Percentiles rank a stretch among this genome's conserved stretches.
Evolutionary conservation across 2,113 vertebrate genomes (phyloP).

Genomic region (Tenrec ecaudatus): DNA sequence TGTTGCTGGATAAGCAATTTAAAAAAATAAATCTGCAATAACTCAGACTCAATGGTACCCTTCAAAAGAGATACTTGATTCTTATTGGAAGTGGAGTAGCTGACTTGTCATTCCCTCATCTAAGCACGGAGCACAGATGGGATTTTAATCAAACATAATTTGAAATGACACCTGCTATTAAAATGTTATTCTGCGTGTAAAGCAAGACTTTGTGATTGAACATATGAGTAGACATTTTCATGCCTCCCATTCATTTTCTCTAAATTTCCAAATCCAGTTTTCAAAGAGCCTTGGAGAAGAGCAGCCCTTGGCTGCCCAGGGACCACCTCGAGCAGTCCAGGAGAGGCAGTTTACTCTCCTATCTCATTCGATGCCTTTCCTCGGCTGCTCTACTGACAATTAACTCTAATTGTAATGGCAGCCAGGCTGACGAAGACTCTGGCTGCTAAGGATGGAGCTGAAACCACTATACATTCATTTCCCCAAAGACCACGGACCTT

Average conservation of each 20-base stretch:
- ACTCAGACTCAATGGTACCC: neutral
- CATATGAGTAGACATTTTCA: conserved; percentile 40
- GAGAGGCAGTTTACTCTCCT: conserved; percentile 40
- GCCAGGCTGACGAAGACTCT: conserved; percentile 58
- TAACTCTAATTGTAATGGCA: conserved; percentile 74
- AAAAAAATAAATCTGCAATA: conserved; percentile 58
- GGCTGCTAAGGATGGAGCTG: conserved; percentile 29
- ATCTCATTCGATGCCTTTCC: conserved; percentile 59
- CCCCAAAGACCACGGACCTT: conserved; percentile 68
- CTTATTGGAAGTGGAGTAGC: conserved; percentile 24
- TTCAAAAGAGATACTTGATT: conserved; percentile 42
- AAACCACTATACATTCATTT: conserved; percentile 69
- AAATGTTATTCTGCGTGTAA: conserved; percentile 58
- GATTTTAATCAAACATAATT: conserved; percentile 62
- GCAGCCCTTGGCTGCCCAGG: conserved; percentile 16
- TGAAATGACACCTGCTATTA: conserved; percentile 66
- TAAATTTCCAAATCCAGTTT: conserved; percentile 54
- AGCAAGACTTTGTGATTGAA: conserved; percentile 39
- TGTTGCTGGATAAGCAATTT: conserved; percentile 41
- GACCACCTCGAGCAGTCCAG: conserved; percentile 25
- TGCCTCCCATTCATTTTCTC: conserved; percentile 37
- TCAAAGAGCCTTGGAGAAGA: conserved; percentile 14
- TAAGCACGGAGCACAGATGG: conserved; percentile 24
- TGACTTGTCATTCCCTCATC: conserved; percentile 30
- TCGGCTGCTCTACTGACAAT: conserved; percentile 53